Evolutionary conservation across 2,888 invertebrate genomes (phyloP).

Genomic region (Dascillus cervinus): DNA sequence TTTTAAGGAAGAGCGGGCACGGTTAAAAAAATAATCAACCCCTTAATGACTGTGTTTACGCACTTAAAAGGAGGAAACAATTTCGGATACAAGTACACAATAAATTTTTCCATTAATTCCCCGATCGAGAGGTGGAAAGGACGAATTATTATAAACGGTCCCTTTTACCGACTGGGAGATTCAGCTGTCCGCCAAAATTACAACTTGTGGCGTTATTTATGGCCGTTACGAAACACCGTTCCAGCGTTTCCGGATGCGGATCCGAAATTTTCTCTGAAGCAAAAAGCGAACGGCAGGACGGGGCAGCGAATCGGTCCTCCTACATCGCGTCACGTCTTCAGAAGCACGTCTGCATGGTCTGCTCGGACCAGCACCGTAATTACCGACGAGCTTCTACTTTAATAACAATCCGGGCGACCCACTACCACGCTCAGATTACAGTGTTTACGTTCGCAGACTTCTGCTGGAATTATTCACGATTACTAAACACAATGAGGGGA

Average conservation of each 20-base stretch:
- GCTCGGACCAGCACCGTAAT: constrained; percentile 29
- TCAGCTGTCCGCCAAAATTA: constrained; percentile 17
- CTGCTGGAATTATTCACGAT: constrained; percentile 12
- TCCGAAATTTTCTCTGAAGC: too few relatives aligned
- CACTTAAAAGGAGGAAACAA: neutral
- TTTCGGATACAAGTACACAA: too few relatives aligned
- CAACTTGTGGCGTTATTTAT: constrained; percentile 15
- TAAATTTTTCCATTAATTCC: too few relatives aligned
- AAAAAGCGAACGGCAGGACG: too few relatives aligned
- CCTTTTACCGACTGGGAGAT: too few relatives aligned
- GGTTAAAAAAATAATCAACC: neutral
- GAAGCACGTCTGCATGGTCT: constrained; percentile 35
- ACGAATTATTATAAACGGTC: too few relatives aligned
- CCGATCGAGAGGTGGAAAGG: too few relatives aligned
- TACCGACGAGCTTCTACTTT: constrained; percentile 34
- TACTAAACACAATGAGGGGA: too few relatives aligned
- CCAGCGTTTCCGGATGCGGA: too few relatives aligned
- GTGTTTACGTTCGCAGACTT: constrained; percentile 17
- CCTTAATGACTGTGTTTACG: neutral
- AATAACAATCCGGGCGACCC: constrained; percentile 27
- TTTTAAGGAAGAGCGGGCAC: neutral
- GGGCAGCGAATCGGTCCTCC: too few relatives aligned
- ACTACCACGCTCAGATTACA: constrained; percentile 18
- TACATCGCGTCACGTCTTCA: constrained; percentile 33
- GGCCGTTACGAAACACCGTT: constrained; percentile 10